phyloP scores from a whole-genome alignment of 2,888 invertebrate species.

The Cyclophora punctaria region DNA sequence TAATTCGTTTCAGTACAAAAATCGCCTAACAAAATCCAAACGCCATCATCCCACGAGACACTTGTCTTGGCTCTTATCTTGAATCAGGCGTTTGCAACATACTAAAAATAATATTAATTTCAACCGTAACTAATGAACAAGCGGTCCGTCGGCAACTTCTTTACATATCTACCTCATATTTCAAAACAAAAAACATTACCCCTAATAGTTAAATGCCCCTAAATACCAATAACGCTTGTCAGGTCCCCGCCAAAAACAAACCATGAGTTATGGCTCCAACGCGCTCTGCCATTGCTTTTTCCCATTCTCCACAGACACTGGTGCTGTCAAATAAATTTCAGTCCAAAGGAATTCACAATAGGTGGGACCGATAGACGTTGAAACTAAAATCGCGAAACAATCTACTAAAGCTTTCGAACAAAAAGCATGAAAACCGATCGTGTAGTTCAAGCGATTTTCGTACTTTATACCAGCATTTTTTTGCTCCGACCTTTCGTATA shows the following conservation, averaged over 20 bases:
- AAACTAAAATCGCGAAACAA: slow-evolving; percentile 57
- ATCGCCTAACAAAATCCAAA: too few relatives aligned
- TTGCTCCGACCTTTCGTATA: slow-evolving; percentile 57
- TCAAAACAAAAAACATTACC: slow-evolving; percentile 52
- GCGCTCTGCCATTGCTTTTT: slow-evolving; percentile 71
- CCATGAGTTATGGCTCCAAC: slow-evolving; percentile 72
- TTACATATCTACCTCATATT: slow-evolving; percentile 54
- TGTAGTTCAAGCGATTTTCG: slow-evolving; percentile 46
- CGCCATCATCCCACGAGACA: neutral
- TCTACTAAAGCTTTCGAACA: slow-evolving; percentile 34
- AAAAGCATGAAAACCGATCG: slow-evolving; percentile 32
- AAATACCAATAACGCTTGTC: slow-evolving; percentile 74
- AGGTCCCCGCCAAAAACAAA: slow-evolving; percentile 74
- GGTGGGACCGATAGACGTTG: slow-evolving; percentile 53
- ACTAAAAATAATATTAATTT: slow-evolving; percentile 57
- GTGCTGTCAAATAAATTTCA: slow-evolving; percentile 74
- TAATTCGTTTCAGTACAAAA: too few relatives aligned
- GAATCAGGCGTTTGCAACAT: slow-evolving; percentile 19
- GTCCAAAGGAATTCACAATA: slow-evolving; percentile 70
- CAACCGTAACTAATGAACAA: slow-evolving; percentile 52
- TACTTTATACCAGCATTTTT: slow-evolving; percentile 47
- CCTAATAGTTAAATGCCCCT: slow-evolving; percentile 65
- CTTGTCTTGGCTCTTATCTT: slow-evolving; percentile 11
- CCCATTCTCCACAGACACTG: slow-evolving; percentile 74
- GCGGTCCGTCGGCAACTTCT: slow-evolving; percentile 49